Evolutionary conservation across 2,888 invertebrate genomes (phyloP).

Genomic region (Coelopa pilipes): DNA sequence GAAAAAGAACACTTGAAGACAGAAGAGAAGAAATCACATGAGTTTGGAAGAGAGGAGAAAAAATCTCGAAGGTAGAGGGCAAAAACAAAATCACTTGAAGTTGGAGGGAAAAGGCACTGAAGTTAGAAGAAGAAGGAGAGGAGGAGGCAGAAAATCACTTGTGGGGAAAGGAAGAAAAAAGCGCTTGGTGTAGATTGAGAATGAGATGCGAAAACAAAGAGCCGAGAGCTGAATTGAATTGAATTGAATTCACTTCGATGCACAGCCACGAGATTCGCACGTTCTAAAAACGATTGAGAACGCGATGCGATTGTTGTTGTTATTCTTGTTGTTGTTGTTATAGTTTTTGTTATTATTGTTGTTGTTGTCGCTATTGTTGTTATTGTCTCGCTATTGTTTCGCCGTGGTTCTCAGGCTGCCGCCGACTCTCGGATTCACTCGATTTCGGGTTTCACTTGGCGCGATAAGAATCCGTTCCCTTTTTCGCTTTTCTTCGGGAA

Average conservation of each 20-base stretch:
- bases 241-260: constrained; percentile 3
- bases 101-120: background rate
- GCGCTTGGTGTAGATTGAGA: background rate
- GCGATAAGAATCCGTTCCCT: no score
- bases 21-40: background rate
- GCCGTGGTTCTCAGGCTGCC: background rate
- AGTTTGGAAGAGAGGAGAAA: background rate
- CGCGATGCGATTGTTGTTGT: constrained; percentile 18
- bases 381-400: no score
- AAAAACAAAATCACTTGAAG: background rate
- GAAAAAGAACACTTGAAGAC: background rate
- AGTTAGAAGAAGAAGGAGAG: background rate
- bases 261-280: constrained; percentile 30
- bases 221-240: background rate
- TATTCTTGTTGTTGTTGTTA: no score
- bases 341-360: no score
- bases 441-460: background rate
- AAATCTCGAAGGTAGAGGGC: background rate
- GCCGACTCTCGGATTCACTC: background rate
- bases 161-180: background rate
- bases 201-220: background rate
- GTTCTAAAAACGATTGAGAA: constrained; percentile 36
- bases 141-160: background rate
- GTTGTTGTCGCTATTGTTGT: no score
- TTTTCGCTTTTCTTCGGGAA: no score